Base-by-base conservation (phyloP, 2,113 vertebrate species). In the Colaptes auratus region DNA sequence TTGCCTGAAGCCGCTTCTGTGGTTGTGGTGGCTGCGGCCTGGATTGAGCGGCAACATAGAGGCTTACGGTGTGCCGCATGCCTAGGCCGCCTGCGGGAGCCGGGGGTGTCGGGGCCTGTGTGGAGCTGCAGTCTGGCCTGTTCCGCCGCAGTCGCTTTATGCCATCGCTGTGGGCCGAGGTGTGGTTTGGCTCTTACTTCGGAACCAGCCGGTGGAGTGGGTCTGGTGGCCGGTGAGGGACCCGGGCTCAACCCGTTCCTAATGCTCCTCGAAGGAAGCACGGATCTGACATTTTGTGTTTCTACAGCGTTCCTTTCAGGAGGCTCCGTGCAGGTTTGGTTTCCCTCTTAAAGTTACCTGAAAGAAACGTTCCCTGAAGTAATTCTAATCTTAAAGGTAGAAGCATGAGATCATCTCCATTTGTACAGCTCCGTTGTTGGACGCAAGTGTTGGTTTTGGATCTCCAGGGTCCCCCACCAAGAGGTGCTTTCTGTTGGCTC, bases 361-460 rank as follows among this genome's bases (percentile, higher is more conserved):
- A 15, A 7, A 7, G 25, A 52, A 56, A 3, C 1, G 7, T 36
- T 65, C 14, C 46, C 8, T 8, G n/a, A 5, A 17, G 15, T 13
- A 10, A 15, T 2, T 20, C 6, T 19, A 2, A 5, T 9, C 6
- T 9, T 75, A 9, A 65, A 78, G 7, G 0, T 3, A 27, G 31
- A 55, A 6, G 17, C 0, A 0, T 10, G 35, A 55, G 60, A 7
- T 82, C 9, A 3, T 39, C 5, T 67, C 35, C 1, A 0, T 56
- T 48, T 53, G 20, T 69, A 2, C 7, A 9, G 21, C 23, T 44
- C 28, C 25, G 6, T 9, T 46, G 24, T 35, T 72, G 35, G 11
- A 25, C 0, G 7, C 17, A 13, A 50, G 27, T 50, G 21, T 50
- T 48, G 5, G 27, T 10, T 20, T 33, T 24, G 39, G 9, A 9